These are phyloP conservation scores for Protonibea diacanthus DNA, from an alignment of 2,797 vertebrate genomes.

Conservation along the genomic window DNA sequence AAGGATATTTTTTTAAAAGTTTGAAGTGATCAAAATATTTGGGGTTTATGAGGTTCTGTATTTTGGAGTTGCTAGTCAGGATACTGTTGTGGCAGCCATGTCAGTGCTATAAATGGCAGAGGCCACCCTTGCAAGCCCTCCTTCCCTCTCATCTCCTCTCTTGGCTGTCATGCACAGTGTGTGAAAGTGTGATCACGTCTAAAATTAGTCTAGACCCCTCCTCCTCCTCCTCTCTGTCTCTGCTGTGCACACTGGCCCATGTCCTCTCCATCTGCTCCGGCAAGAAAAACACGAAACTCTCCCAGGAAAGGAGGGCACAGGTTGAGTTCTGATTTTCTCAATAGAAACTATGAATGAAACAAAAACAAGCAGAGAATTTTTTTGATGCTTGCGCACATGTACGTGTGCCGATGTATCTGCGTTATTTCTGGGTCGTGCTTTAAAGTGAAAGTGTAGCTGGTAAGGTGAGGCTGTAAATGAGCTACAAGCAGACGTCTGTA, in stretches of 20 bases:
- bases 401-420: neutral
- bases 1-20: neutral
- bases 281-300: slow-evolving; percentile 68
- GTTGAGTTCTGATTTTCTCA: slow-evolving; percentile 27
- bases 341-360: slow-evolving; percentile 6
- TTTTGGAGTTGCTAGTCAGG: slow-evolving; percentile 30
- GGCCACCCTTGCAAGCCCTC: slow-evolving; percentile 32
- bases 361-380: neutral
- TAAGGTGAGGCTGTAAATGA: slow-evolving; percentile 54
- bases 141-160: slow-evolving; percentile 59
- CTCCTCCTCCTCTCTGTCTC: slow-evolving; percentile 22
- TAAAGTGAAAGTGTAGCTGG: slow-evolving; percentile 43
- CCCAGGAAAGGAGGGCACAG: slow-evolving; percentile 37
- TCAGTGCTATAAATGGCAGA: slow-evolving; percentile 74
- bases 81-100: slow-evolving; percentile 51
- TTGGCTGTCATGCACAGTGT: slow-evolving; percentile 80
- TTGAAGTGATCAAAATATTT: neutral
- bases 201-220: slow-evolving; percentile 78
- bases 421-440: slow-evolving; percentile 30
- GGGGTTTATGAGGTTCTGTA: neutral
- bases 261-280: slow-evolving; percentile 82
- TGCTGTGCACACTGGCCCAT: slow-evolving; percentile 73
- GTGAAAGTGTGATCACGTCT: slow-evolving; percentile 77
- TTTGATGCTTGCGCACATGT: neutral
- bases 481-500: slow-evolving; percentile 27